These are phyloP conservation scores for Ariopsis seemanni DNA, from an alignment of 2,113 vertebrate genomes.

Conservation along the genomic window DNA sequence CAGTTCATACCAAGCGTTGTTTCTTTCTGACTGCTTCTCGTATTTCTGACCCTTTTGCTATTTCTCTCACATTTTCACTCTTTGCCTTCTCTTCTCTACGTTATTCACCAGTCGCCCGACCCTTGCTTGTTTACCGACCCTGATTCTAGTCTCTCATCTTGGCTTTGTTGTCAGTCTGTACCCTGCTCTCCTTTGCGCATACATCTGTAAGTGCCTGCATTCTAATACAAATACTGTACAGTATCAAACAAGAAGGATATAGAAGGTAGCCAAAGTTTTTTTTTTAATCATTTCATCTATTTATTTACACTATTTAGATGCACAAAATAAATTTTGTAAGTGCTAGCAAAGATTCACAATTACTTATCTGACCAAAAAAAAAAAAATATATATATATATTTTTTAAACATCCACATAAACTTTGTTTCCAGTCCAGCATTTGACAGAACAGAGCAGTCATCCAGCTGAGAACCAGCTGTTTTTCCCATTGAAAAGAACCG, in stretches of 20 bases:
- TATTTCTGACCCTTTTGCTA: no score
- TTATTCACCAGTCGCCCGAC: no score
- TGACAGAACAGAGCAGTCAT: not conserved
- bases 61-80: no score
- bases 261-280: not conserved
- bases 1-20: no score
- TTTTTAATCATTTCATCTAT: not conserved
- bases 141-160: no score
- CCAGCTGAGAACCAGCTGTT: slow-evolving; percentile 20
- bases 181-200: no score
- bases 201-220: no score
- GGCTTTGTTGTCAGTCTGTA: no score
- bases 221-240: not conserved
- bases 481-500: not conserved
- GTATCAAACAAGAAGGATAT: not conserved
- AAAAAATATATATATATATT: no score
- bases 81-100: no score
- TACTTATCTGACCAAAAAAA: not conserved
- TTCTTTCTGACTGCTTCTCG: no score
- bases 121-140: no score
- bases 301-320: not conserved
- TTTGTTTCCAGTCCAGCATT: not conserved
- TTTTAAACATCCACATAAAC: not conserved
- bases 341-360: not conserved
- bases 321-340: not conserved